Evolutionary conservation across 2,888 invertebrate species (phyloP).

Genomic region (Vanessa cardui): DNA sequence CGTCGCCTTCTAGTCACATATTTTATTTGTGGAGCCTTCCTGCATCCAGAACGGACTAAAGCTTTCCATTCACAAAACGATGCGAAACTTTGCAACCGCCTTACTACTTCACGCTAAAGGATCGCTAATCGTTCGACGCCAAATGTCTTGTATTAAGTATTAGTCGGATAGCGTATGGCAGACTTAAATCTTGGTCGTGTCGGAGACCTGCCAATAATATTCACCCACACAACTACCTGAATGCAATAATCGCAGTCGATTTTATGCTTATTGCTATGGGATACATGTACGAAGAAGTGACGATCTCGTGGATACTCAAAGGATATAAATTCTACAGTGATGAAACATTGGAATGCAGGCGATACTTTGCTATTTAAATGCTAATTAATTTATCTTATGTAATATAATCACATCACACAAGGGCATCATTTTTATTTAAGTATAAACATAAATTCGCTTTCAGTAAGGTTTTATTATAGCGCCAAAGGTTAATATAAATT

Average conservation of each 20-base stretch:
- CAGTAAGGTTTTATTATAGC: neutral
- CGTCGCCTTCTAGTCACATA: constrained; percentile 82
- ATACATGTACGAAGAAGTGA: constrained; percentile 52
- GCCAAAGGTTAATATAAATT: neutral
- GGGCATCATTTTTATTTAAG: neutral
- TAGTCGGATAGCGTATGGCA: constrained; percentile 57
- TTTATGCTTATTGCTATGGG: constrained; percentile 66
- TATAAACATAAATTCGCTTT: neutral
- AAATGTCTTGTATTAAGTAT: constrained; percentile 21
- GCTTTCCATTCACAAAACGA: constrained; percentile 64
- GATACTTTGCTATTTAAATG: constrained; percentile 12
- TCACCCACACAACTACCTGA: constrained; percentile 74
- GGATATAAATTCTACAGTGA: constrained; percentile 37
- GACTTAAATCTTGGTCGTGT: constrained; percentile 62
- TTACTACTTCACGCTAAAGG: constrained; percentile 24
- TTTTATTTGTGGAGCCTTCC: constrained; percentile 82
- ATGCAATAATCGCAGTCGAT: constrained; percentile 69
- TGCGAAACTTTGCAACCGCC: constrained; percentile 36
- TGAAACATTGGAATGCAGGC: constrained; percentile 54
- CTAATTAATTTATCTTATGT: constrained; percentile 10
- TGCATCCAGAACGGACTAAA: constrained; percentile 77
- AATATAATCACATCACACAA: neutral
- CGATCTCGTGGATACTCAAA: constrained; percentile 46
- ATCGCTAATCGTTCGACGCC: constrained; percentile 6
- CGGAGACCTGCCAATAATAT: constrained; percentile 76